Evolutionary conservation across 2,888 invertebrate species (phyloP).

Genomic region (Bombylius major): DNA sequence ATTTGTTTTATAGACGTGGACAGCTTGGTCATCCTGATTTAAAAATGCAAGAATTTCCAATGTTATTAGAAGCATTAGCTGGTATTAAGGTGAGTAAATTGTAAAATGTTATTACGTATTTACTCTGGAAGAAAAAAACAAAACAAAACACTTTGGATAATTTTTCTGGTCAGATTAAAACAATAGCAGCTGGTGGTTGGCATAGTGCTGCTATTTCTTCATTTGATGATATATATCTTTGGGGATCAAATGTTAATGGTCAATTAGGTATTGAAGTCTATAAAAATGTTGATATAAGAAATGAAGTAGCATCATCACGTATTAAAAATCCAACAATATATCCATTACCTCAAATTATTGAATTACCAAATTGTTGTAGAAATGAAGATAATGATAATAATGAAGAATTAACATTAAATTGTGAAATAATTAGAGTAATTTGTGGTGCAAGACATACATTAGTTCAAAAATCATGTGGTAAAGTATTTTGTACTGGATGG

Average conservation of each 20-base stretch:
- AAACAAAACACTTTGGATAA: not conserved
- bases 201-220: slow-evolving; percentile 68
- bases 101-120: not conserved
- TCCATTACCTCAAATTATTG: slow-evolving; percentile 30
- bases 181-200: slow-evolving; percentile 75
- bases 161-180: slow-evolving; percentile 36
- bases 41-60: slow-evolving; percentile 47
- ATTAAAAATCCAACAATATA: slow-evolving; percentile 26
- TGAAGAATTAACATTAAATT: slow-evolving; percentile 17
- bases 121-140: not conserved
- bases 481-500: slow-evolving; percentile 64
- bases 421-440: slow-evolving; percentile 41
- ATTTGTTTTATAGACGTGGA: slow-evolving; percentile 52
- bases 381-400: slow-evolving; percentile 17
- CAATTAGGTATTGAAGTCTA: slow-evolving; percentile 57
- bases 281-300: slow-evolving; percentile 20
- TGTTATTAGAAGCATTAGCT: slow-evolving; percentile 55
- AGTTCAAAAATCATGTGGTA: slow-evolving; percentile 50
- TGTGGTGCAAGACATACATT: slow-evolving; percentile 71
- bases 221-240: slow-evolving; percentile 71
- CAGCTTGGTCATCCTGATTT: slow-evolving; percentile 70
- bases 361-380: slow-evolving; percentile 26
- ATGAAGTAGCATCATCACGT: slow-evolving; percentile 12
- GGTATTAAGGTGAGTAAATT: slow-evolving; percentile 48
- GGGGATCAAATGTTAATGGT: slow-evolving; percentile 87